A percentile compares a stretch with the other conserved stretches of the same genome.
Evolutionary conservation across 2,797 vertebrate genomes (phyloP).

Genomic region (Falco columbarius): DNA sequence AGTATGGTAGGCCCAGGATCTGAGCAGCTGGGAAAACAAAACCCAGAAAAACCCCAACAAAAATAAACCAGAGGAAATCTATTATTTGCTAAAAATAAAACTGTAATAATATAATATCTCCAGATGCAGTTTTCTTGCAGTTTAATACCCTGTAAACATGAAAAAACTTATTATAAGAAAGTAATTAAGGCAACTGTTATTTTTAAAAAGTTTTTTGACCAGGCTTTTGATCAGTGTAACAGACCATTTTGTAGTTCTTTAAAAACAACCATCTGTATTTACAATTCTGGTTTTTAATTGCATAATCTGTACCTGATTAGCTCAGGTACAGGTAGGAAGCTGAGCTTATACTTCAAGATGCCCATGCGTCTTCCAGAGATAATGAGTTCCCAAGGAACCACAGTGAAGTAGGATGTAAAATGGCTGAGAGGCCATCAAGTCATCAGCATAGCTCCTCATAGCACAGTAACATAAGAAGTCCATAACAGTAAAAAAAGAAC

Average conservation of each 20-base stretch:
- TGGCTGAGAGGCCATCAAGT: background rate
- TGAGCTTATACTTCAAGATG: background rate
- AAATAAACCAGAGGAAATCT: background rate
- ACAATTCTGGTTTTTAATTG: background rate
- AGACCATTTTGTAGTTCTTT: background rate
- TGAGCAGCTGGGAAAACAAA: background rate
- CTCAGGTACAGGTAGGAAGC: background rate
- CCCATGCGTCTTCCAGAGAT: background rate
- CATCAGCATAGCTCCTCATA: fast-evolving
- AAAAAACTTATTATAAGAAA: background rate
- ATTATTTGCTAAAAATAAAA: background rate
- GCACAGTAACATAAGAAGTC: background rate
- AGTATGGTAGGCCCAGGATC: background rate
- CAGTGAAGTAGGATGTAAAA: background rate
- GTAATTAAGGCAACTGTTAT: background rate
- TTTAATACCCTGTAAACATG: background rate
- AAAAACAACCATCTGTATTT: background rate
- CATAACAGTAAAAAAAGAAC: background rate
- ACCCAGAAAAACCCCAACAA: background rate
- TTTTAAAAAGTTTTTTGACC: background rate
- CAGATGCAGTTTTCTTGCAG: background rate
- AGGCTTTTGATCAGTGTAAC: background rate
- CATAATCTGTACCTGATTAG: background rate
- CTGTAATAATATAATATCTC: background rate
- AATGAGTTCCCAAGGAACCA: background rate